Percentiles rank a stretch among this genome's conserved stretches.
Evolutionary conservation across 1,140 invertebrate genomes (phyloP).

Genomic region (Planococcus citri): DNA sequence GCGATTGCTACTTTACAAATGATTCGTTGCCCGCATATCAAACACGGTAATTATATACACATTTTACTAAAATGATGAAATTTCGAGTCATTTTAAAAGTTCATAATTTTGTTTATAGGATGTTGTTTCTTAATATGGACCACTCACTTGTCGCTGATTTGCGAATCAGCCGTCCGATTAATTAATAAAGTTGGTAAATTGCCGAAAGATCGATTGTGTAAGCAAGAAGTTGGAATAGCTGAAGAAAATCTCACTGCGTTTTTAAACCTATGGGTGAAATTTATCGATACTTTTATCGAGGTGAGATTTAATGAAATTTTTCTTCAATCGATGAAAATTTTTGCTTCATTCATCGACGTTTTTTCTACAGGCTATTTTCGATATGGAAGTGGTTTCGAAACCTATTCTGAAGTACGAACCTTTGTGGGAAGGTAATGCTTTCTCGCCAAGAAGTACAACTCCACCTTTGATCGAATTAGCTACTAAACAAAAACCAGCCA

Average conservation of each 20-base stretch:
- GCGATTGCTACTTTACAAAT: constrained; percentile 45
- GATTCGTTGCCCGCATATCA: constrained; percentile 48
- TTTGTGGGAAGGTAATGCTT: constrained; percentile 24
- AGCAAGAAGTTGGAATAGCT: constrained; percentile 59
- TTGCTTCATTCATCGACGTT: neutral
- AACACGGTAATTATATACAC: constrained; percentile 41
- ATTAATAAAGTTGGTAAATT: constrained; percentile 80
- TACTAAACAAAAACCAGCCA: constrained; percentile 50
- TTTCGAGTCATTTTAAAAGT: no score
- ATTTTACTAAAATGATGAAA: neutral
- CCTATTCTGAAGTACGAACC: constrained; percentile 25
- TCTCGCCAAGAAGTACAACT: neutral
- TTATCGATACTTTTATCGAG: constrained; percentile 63
- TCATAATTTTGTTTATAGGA: constrained; percentile 37
- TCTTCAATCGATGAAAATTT: neutral
- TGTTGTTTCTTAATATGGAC: constrained; percentile 76
- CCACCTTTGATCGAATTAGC: constrained; percentile 39
- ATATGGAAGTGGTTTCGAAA: constrained; percentile 21
- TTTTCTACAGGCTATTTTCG: constrained; percentile 21
- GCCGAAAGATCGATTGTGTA: constrained; percentile 67
- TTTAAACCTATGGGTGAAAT: constrained; percentile 50
- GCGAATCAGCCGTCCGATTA: constrained; percentile 58
- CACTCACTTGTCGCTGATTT: constrained; percentile 60
- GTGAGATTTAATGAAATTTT: constrained; percentile 33
- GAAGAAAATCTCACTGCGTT: constrained; percentile 54